These are phyloP conservation scores for Troides helena DNA, from an alignment of 2,888 invertebrate genomes.

Conservation along the genomic window DNA sequence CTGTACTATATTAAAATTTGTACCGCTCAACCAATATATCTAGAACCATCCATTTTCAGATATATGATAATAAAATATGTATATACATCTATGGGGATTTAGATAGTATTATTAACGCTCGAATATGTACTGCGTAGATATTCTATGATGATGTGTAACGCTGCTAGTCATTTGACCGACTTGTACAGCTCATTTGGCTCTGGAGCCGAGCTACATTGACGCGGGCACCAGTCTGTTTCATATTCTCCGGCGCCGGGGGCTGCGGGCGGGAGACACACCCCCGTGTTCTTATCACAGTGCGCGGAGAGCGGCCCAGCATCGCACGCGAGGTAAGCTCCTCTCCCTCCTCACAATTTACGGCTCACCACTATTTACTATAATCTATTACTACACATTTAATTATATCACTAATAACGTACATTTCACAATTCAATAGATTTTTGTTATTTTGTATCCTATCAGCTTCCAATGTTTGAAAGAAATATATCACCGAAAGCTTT, in stretches of 20 bases:
- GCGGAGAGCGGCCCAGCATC: constrained; percentile 47
- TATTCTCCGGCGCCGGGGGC: constrained; percentile 37
- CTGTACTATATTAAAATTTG: too few species aligned
- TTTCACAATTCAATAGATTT: neutral
- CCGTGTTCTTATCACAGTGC: constrained; percentile 52
- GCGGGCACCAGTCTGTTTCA: constrained; percentile 4
- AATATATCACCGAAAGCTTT: neutral
- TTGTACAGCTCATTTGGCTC: too few species aligned
- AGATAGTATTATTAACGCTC: too few species aligned
- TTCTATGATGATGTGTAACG: too few species aligned
- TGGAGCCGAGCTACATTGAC: too few species aligned
- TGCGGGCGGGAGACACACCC: constrained; percentile 37
- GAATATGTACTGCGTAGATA: too few species aligned
- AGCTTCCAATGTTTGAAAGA: neutral
- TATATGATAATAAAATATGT: too few species aligned
- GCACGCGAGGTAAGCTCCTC: constrained; percentile 52
- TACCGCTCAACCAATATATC: too few species aligned
- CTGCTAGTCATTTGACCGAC: too few species aligned
- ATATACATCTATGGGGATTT: too few species aligned
- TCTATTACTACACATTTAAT: constrained; percentile 1
- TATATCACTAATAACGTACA: neutral
- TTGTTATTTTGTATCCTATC: neutral
- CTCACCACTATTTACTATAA: constrained; percentile 6
- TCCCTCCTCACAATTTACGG: constrained; percentile 10
- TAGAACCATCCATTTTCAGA: too few species aligned